Evolutionary conservation across 2,113 vertebrate species (phyloP).

Genomic region (Heloderma charlesbogerti): DNA sequence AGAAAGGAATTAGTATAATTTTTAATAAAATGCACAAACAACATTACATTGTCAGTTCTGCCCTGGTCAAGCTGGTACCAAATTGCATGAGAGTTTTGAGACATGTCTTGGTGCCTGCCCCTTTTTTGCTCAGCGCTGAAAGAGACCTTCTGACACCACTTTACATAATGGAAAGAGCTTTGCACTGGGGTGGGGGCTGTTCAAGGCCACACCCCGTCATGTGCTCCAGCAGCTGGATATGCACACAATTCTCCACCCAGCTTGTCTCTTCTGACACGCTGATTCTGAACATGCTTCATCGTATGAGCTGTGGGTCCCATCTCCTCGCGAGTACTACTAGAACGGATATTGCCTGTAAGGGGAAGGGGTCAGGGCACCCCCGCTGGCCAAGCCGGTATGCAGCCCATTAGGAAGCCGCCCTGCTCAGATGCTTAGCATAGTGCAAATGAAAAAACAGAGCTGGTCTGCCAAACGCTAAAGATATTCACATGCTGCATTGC

Average conservation of each 20-base stretch:
- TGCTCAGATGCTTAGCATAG: not conserved
- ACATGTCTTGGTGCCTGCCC: too few relatives aligned
- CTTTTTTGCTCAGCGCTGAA: not conserved
- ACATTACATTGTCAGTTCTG: conserved; percentile 9
- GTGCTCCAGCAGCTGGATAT: not conserved
- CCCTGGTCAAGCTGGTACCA: not conserved
- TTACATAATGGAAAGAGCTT: not conserved
- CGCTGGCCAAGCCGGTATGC: not conserved
- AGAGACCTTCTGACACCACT: not conserved
- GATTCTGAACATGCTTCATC: not conserved
- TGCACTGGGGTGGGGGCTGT: not conserved
- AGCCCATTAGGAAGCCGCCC: not conserved
- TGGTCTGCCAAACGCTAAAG: conserved; percentile 55
- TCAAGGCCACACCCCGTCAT: not conserved
- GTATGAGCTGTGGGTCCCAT: not conserved
- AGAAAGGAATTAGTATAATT: conserved; percentile 32
- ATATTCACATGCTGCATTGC: not conserved
- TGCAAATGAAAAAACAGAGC: conserved; percentile 32
- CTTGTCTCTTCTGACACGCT: not conserved
- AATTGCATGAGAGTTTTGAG: not conserved
- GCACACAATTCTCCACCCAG: not conserved
- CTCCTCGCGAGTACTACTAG: not conserved
- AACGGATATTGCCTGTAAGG: not conserved
- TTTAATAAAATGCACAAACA: conserved; percentile 34
- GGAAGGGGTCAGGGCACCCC: not conserved